A percentile compares a stretch with the other conserved stretches of the same genome.
Evolutionary conservation across 2,797 vertebrate species (phyloP).

Genomic region (Aeoliscus strigatus): DNA sequence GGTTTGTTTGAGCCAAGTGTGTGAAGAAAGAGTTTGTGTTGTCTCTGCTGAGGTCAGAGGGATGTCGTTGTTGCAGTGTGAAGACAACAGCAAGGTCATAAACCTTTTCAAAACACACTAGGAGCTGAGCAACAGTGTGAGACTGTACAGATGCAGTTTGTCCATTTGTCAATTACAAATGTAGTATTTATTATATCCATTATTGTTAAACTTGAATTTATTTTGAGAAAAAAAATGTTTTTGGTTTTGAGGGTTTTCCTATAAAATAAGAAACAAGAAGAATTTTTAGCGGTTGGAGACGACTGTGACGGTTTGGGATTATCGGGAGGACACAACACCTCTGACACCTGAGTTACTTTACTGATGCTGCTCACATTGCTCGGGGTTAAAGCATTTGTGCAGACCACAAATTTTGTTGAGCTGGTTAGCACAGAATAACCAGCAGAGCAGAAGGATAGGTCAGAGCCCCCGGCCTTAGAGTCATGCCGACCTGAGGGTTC

Average conservation of each 20-base stretch:
- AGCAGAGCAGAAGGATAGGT: slow-evolving; percentile 46
- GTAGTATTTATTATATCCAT: not conserved
- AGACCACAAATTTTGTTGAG: not conserved
- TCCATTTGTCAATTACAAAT: too few species aligned
- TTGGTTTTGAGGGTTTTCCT: too few species aligned
- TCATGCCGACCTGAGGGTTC: slow-evolving; percentile 59
- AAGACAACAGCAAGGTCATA: not conserved
- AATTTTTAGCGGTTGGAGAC: not conserved
- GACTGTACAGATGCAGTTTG: not conserved
- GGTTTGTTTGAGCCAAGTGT: not conserved
- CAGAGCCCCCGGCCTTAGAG: slow-evolving; percentile 49
- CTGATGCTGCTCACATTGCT: not conserved
- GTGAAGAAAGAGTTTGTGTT: not conserved
- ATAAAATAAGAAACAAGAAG: too few species aligned
- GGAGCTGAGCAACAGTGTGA: not conserved
- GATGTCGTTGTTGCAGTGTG: slow-evolving; percentile 1
- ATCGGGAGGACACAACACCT: not conserved
- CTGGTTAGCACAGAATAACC: slow-evolving; percentile 44
- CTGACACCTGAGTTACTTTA: not conserved
- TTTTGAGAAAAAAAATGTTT: too few species aligned
- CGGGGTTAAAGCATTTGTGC: slow-evolving; percentile 3
- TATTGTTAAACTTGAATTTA: too few species aligned
- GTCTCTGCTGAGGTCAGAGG: not conserved
- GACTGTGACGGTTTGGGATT: not conserved
- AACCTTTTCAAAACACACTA: not conserved